Conservation (phyloP, 2,888 invertebrate genomes). For the Boloria selene region DNA sequence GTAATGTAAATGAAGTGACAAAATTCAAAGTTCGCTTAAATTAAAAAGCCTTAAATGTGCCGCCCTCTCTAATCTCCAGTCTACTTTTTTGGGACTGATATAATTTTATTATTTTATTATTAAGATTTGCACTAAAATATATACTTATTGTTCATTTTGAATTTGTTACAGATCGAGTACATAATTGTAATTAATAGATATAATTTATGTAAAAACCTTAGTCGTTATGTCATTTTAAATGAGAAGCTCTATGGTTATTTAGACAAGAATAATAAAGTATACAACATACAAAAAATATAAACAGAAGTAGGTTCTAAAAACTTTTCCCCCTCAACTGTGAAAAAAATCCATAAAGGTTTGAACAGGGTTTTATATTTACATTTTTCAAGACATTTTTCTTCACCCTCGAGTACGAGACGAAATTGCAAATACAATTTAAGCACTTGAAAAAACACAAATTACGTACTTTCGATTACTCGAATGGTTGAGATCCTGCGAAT, state of each 20-base stretch:
- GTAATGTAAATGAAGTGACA: slow-evolving; percentile 21
- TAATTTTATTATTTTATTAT: not conserved
- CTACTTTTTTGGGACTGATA: not conserved
- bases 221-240: too few relatives aligned
- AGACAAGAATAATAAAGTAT: not conserved
- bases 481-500: not conserved
- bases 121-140: too few relatives aligned
- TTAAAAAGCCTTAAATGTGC: slow-evolving; percentile 1
- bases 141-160: too few relatives aligned
- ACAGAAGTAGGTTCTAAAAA: not conserved
- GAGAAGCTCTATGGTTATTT: too few relatives aligned
- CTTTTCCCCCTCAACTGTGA: not conserved
- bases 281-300: not conserved
- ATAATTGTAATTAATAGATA: too few relatives aligned
- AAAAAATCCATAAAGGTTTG: not conserved
- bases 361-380: not conserved
- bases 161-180: too few relatives aligned
- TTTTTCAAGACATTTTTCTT: slow-evolving; percentile 13
- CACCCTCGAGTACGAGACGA: slow-evolving; percentile 2
- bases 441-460: slow-evolving; percentile 14
- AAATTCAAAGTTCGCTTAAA: slow-evolving; percentile 3
- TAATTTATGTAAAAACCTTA: too few relatives aligned
- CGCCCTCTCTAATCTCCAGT: not conserved
- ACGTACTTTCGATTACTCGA: slow-evolving; percentile 5
- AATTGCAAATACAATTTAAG: slow-evolving; percentile 16